Conservation (phyloP, 2,888 invertebrate species). For the Hemithea aestivaria region DNA sequence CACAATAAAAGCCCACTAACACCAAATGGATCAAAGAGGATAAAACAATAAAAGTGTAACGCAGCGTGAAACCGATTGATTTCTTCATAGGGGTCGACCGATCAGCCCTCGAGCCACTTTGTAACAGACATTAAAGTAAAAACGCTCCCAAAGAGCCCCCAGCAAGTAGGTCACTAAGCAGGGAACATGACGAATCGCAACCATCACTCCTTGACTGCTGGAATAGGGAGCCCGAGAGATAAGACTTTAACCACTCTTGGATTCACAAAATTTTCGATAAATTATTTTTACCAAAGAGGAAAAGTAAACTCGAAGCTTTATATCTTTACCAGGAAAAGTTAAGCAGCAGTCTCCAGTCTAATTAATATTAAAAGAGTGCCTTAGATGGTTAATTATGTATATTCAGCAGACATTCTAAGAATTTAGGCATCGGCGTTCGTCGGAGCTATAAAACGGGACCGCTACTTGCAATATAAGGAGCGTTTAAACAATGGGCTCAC, state of each 20-base stretch:
- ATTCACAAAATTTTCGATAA: constrained; percentile 43
- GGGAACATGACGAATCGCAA: constrained; percentile 66
- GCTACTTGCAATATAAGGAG: constrained; percentile 71
- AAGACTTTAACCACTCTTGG: constrained; percentile 48
- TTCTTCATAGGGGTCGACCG: constrained; percentile 45
- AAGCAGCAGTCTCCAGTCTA: constrained; percentile 26
- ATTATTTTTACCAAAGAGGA: constrained; percentile 32
- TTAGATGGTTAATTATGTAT: constrained; percentile 55
- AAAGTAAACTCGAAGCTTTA: constrained; percentile 13
- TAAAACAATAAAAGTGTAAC: constrained; percentile 49
- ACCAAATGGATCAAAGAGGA: constrained; percentile 37
- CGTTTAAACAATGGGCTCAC: constrained; percentile 60
- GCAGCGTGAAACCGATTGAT: constrained; percentile 53
- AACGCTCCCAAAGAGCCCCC: constrained; percentile 39
- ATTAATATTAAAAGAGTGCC: constrained; percentile 52
- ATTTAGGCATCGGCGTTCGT: constrained; percentile 52
- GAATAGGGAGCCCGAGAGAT: constrained; percentile 50
- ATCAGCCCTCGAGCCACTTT: constrained; percentile 39
- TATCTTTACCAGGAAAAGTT: constrained; percentile 18
- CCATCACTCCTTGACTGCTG: constrained; percentile 58
- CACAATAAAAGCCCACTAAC: constrained; percentile 23
- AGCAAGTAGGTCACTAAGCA: constrained; percentile 61
- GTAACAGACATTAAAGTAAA: constrained; percentile 43
- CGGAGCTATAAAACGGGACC: constrained; percentile 60
- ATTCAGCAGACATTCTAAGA: constrained; percentile 67